These are phyloP conservation scores for Andrena hattorfiana DNA, from an alignment of 2,888 invertebrate species.

Conservation along the genomic window DNA sequence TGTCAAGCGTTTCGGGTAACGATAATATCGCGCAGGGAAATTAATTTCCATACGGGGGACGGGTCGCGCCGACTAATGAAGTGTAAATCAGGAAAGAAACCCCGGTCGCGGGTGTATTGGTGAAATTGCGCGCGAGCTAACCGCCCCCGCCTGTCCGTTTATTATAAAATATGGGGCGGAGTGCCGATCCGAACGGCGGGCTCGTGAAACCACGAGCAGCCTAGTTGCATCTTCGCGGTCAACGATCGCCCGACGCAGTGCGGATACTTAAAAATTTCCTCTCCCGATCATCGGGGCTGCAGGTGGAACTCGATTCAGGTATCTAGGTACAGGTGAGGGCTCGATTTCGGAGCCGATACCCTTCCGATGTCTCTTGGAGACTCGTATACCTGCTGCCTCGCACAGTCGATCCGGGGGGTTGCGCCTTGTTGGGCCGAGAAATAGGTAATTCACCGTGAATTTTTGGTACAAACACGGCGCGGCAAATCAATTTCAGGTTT, in stretches of 20 bases:
- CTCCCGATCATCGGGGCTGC: slow-evolving; percentile 7
- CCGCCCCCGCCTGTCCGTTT: slow-evolving; percentile 12
- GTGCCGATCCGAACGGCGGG: slow-evolving; percentile 22
- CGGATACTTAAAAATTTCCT: slow-evolving; percentile 62
- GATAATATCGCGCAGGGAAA: slow-evolving; percentile 22
- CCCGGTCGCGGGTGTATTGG: neutral
- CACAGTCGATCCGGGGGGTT: no score
- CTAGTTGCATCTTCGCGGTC: slow-evolving; percentile 58
- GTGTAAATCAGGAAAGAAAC: slow-evolving; percentile 31
- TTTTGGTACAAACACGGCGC: no score
- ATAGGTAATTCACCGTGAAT: no score
- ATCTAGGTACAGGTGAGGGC: no score
- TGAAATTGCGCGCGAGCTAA: neutral
- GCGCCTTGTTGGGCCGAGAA: no score
- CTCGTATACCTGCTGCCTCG: no score
- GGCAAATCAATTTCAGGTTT: no score
- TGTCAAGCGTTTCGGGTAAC: neutral
- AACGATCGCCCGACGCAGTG: slow-evolving; percentile 59
- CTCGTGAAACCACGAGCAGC: slow-evolving; percentile 53
- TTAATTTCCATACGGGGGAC: slow-evolving; percentile 6
- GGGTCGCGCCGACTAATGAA: slow-evolving; percentile 2
- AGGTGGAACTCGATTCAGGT: neutral
- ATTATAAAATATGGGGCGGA: slow-evolving; percentile 49
- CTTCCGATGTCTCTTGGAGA: no score
- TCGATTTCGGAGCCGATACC: no score